A percentile compares a stretch with the other conserved stretches of the same genome.
Evolutionary conservation across 2,113 vertebrate genomes (phyloP).

Genomic region (Scomber japonicus): DNA sequence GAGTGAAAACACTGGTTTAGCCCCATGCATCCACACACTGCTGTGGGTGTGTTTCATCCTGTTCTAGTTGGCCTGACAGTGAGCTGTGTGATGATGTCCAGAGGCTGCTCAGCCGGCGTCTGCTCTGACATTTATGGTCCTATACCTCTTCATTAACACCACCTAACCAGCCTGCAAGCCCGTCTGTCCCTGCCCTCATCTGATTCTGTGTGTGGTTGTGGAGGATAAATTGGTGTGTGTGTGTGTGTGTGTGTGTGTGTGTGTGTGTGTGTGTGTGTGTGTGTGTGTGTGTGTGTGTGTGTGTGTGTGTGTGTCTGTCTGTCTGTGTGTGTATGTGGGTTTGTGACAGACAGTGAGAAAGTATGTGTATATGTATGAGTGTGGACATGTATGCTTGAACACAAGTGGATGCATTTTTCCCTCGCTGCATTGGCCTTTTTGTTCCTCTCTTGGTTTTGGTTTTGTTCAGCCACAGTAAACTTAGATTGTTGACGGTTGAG

Average conservation of each 20-base stretch:
- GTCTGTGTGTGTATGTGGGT: constrained; percentile 1
- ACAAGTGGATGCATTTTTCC: constrained; percentile 8
- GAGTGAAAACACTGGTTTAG: no score
- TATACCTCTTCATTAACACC: constrained; percentile 91
- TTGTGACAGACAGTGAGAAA: constrained; percentile 27
- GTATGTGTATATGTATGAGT: constrained; percentile 27
- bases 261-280: constrained; percentile 20
- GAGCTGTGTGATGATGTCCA: constrained; percentile 88
- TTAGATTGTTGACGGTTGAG: no score
- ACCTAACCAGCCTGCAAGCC: constrained; percentile 88
- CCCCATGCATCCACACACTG: not conserved
- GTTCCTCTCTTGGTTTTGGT: no score
- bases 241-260: constrained; percentile 42
- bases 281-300: constrained; percentile 26
- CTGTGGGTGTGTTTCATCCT: constrained; percentile 38
- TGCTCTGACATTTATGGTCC: constrained; percentile 89
- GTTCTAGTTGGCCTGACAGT: constrained; percentile 64
- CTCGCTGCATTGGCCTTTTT: not conserved
- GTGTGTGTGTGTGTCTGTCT: constrained; percentile 2
- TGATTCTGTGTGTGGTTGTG: constrained; percentile 47
- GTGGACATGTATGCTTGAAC: constrained; percentile 19
- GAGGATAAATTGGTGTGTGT: constrained; percentile 56
- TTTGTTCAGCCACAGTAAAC: no score
- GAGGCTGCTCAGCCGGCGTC: constrained; percentile 86
- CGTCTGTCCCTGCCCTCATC: constrained; percentile 52